phyloP scores from a whole-genome alignment of 2,797 vertebrate genomes.

The Cichlasoma orientale region DNA sequence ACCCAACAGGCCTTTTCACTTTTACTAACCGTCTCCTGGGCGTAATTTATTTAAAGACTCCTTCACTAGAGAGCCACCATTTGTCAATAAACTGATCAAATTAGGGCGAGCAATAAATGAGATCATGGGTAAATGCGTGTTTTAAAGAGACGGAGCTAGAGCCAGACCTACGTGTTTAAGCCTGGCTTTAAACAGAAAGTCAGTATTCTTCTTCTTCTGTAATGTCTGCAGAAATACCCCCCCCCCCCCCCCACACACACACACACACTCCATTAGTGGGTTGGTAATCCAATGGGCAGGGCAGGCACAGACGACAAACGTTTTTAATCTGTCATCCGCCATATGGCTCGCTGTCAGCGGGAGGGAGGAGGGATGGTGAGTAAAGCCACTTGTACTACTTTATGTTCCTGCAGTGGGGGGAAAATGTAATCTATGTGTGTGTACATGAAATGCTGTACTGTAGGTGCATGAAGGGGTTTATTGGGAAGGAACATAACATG shows the following conservation, averaged over 20 bases:
- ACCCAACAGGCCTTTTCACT: slow-evolving; percentile 11
- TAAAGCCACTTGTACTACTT: slow-evolving; percentile 34
- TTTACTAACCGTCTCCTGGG: slow-evolving; percentile 57
- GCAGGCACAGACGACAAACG: slow-evolving; percentile 58
- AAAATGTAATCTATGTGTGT: neutral
- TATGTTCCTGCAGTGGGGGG: slow-evolving; percentile 5
- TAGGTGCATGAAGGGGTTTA: fast-evolving
- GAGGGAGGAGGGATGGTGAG: slow-evolving; percentile 8
- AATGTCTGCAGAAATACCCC: neutral
- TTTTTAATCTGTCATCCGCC: slow-evolving; percentile 74
- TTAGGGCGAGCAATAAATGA: neutral
- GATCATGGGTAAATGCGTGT: neutral
- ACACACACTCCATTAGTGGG: slow-evolving; percentile 2
- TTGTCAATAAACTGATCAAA: slow-evolving; percentile 46
- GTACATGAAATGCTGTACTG: neutral
- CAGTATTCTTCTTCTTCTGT: neutral
- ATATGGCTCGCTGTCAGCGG: slow-evolving; percentile 65
- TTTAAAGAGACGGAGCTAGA: neutral
- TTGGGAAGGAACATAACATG: too few species aligned
- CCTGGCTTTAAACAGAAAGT: neutral
- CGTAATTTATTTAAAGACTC: slow-evolving; percentile 49
- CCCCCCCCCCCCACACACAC: neutral
- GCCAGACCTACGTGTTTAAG: slow-evolving; percentile 4
- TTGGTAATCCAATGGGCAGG: slow-evolving; percentile 69
- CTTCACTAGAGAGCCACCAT: slow-evolving; percentile 5